Evolutionary conservation across 1,140 invertebrate genomes (phyloP).

Genomic region (Lordiphosa clarofinis): DNA sequence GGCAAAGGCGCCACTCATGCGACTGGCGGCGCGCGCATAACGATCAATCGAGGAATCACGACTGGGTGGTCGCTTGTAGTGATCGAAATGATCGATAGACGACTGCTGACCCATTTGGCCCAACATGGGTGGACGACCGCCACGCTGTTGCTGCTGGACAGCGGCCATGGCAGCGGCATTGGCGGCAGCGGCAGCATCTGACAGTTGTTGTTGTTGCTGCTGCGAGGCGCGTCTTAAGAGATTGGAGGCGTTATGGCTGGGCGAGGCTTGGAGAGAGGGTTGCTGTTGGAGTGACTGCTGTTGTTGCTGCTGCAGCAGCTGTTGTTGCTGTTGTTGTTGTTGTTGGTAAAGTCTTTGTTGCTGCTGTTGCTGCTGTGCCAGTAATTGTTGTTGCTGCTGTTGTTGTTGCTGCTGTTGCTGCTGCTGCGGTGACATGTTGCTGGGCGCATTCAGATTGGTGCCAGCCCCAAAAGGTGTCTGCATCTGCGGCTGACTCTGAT

Average conservation of each 20-base stretch:
- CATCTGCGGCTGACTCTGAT: conserved; percentile 32
- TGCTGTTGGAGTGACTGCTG: conserved; percentile 54
- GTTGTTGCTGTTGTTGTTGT: conserved; percentile 4
- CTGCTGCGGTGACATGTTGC: conserved; percentile 19
- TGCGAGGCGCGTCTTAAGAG: conserved; percentile 62
- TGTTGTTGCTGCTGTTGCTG: conserved; percentile 28
- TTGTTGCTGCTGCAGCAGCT: conserved; percentile 21
- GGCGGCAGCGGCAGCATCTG: conserved; percentile 49
- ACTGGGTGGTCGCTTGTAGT: conserved; percentile 94
- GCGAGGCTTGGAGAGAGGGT: conserved; percentile 48
- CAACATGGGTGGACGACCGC: conserved; percentile 81
- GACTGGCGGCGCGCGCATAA: conserved; percentile 84
- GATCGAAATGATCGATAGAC: conserved; percentile 90
- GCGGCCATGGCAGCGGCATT: conserved; percentile 37
- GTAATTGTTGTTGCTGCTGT: conserved; percentile 30
- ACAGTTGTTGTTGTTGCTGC: conserved; percentile 55
- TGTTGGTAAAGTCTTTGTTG: conserved; percentile 42
- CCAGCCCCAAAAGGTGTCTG: conserved; percentile 41
- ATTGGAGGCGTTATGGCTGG: conserved; percentile 57
- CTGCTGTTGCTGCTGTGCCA: conserved; percentile 32
- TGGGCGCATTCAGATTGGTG: conserved; percentile 28
- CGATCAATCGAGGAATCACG: conserved; percentile 92
- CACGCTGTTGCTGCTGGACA: conserved; percentile 79
- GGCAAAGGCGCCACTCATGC: conserved; percentile 79
- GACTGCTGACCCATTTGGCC: conserved; percentile 81